Percentiles rank a stretch among this genome's conserved stretches.
These are phyloP conservation scores for Drosophila melanocephala DNA, from an alignment of 2,888 invertebrate genomes.

Conservation along the genomic window DNA sequence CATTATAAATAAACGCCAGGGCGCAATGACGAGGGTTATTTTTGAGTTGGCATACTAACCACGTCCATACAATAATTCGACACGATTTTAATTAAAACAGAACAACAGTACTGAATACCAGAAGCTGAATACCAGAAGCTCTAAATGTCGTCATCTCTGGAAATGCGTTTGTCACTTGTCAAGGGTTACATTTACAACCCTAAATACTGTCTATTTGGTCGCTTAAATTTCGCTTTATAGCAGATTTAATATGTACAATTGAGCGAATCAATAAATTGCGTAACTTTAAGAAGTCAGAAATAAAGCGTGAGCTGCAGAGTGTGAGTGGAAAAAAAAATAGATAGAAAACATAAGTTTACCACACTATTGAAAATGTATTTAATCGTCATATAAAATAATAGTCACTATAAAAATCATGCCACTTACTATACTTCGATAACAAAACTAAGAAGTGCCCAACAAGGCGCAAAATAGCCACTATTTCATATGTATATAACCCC, in stretches of 20 bases:
- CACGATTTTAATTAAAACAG: constrained; percentile 37
- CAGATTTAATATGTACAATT: neutral
- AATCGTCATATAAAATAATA: neutral
- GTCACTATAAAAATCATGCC: neutral
- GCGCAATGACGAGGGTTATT: constrained; percentile 14
- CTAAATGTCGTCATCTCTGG: constrained; percentile 2
- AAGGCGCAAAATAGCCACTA: too few relatives aligned
- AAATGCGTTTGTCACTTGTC: constrained; percentile 15
- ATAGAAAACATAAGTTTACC: neutral
- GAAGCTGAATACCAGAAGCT: constrained; percentile 12
- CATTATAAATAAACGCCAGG: constrained; percentile 2
- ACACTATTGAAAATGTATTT: neutral
- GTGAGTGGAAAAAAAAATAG: neutral
- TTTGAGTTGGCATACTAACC: constrained; percentile 2
- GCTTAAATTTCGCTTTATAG: neutral
- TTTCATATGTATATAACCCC: neutral
- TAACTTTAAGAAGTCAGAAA: neutral
- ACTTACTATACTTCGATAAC: too few relatives aligned
- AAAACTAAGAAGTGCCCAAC: neutral
- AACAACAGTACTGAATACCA: neutral
- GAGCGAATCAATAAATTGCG: neutral
- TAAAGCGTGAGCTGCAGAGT: neutral
- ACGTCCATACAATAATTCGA: constrained; percentile 21
- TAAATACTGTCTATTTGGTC: constrained; percentile 12
- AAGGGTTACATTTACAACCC: constrained; percentile 1